Evolutionary conservation across 2,113 vertebrate genomes (phyloP).

Genomic region (Notechis scutatus): DNA sequence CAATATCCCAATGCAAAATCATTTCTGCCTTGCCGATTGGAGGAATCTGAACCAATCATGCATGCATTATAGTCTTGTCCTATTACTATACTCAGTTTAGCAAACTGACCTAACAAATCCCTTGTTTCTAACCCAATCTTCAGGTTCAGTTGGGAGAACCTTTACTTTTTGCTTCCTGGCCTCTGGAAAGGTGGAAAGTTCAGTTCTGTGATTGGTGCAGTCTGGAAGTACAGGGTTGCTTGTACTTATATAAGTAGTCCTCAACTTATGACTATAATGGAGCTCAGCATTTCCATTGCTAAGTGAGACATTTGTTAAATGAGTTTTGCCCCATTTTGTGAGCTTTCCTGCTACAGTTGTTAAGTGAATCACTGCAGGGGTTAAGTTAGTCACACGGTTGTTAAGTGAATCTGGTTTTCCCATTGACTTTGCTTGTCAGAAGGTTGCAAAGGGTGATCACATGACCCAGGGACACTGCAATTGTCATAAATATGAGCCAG

Average conservation of each 20-base stretch:
- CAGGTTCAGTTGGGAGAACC: background rate
- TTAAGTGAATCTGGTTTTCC: background rate
- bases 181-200: background rate
- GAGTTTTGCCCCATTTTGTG: background rate
- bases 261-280: background rate
- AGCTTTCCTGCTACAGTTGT: background rate
- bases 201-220: background rate
- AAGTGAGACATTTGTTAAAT: background rate
- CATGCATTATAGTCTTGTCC: background rate
- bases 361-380: background rate
- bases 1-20: background rate
- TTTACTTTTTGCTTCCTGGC: background rate
- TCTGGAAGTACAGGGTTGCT: background rate
- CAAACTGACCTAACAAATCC: background rate
- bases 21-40: background rate
- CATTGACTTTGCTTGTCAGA: background rate
- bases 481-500: background rate
- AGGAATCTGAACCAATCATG: background rate
- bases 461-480: background rate
- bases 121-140: background rate
- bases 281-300: background rate
- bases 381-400: background rate
- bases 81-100: background rate
- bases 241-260: background rate
- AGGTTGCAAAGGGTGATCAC: background rate